phyloP scores from a whole-genome alignment of 2,113 vertebrate species.

The Nothoprocta perdicaria region DNA sequence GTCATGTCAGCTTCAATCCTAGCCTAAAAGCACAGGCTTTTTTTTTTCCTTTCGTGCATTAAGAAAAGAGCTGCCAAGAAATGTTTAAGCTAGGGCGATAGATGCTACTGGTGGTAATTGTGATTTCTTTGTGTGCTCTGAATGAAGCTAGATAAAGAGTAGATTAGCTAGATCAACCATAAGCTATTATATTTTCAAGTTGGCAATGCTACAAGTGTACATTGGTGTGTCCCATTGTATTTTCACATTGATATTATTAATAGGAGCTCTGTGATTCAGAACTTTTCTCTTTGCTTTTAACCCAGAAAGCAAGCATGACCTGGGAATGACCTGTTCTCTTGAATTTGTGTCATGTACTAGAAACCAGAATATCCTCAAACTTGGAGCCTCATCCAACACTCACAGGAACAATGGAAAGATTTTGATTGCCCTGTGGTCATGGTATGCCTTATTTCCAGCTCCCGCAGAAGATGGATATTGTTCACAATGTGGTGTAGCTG shows the following conservation, averaged over 20 bases:
- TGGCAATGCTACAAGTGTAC: not conserved
- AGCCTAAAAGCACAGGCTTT: not conserved
- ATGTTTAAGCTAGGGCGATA: not conserved
- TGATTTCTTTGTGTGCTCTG: not conserved
- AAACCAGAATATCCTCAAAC: not conserved
- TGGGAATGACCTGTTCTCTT: not conserved
- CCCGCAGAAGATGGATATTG: not conserved
- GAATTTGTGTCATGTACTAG: not conserved
- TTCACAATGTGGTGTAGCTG: not conserved
- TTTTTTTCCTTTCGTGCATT: not conserved
- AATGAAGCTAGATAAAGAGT: not conserved
- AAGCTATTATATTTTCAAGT: not conserved
- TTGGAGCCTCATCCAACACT: not conserved
- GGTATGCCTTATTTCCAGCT: not conserved
- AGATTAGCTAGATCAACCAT: not conserved
- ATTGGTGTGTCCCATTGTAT: not conserved
- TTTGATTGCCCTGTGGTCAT: not conserved
- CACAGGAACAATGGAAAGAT: not conserved
- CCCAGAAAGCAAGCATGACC: not conserved
- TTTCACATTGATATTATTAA: not conserved
- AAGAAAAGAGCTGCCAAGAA: not conserved
- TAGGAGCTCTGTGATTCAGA: not conserved
- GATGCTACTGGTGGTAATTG: not conserved
- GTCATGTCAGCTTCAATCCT: not conserved
- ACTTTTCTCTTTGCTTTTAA: slow-evolving; percentile 1